These are phyloP conservation scores for Mormyrus iriodes DNA, from an alignment of 2,113 vertebrate genomes.

Conservation along the genomic window DNA sequence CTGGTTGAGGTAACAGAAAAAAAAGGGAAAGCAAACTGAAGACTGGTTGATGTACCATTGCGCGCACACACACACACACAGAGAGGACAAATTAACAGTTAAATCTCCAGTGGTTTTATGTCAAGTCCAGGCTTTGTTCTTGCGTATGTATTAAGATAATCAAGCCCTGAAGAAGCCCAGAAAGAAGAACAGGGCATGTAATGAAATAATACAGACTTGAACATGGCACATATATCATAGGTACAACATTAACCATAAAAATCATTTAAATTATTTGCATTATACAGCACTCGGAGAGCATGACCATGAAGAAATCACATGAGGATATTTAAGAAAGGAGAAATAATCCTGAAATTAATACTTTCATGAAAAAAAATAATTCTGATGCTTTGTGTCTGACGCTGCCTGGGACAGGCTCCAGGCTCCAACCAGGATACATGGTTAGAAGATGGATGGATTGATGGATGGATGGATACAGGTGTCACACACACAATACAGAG, in stretches of 20 bases:
- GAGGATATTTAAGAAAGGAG: neutral
- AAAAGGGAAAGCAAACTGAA: neutral
- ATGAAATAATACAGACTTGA: neutral
- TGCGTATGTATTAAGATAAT: neutral
- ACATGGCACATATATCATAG: neutral
- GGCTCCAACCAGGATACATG: neutral
- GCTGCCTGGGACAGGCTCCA: neutral
- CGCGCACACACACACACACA: neutral
- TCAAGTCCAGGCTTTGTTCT: neutral
- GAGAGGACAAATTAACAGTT: conserved; percentile 2
- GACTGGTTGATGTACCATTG: neutral
- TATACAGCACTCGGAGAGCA: neutral
- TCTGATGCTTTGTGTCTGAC: neutral
- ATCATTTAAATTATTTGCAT: neutral
- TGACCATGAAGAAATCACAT: neutral
- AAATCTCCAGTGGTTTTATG: neutral
- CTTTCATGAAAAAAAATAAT: neutral
- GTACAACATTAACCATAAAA: neutral
- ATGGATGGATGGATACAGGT: neutral
- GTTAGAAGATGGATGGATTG: neutral
- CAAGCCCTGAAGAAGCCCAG: neutral
- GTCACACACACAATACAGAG: too few species aligned
- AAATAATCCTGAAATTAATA: neutral
- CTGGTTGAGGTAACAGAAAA: conserved; percentile 28
- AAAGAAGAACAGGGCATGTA: neutral